phyloP scores from a whole-genome alignment of 2,113 vertebrate genomes.

The Sarotherodon lohbergeri region DNA sequence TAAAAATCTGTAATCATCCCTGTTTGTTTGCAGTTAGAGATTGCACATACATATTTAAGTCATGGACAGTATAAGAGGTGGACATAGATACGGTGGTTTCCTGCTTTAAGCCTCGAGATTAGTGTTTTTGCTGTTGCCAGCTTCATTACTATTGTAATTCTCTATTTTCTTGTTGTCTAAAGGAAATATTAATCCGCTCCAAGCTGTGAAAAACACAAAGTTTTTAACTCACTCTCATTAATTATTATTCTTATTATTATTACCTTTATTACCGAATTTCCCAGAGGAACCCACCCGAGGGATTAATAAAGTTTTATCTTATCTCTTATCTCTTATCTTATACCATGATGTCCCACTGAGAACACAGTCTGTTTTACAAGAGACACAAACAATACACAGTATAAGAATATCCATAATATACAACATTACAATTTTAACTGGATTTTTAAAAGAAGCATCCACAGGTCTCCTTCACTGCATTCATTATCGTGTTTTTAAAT shows the following conservation, averaged over 20 bases:
- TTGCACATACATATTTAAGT: not conserved
- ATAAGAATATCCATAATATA: too few species aligned
- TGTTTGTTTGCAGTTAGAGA: not conserved
- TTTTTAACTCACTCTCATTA: not conserved
- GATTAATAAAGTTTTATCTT: too few species aligned
- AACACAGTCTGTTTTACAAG: not conserved
- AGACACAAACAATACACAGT: not conserved
- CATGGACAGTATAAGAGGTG: not conserved
- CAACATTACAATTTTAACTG: not conserved
- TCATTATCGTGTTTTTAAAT: not conserved
- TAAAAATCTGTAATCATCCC: not conserved
- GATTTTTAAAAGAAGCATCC: not conserved
- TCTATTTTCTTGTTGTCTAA: not conserved
- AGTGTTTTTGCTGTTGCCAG: not conserved
- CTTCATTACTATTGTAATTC: not conserved
- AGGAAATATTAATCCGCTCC: not conserved
- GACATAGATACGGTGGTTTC: not conserved
- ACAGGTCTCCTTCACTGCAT: not conserved
- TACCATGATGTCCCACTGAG: not conserved
- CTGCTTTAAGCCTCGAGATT: not conserved
- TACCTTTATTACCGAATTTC: not conserved
- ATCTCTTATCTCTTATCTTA: not conserved
- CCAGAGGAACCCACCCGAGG: too few species aligned
- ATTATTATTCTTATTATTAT: not conserved
- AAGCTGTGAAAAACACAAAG: not conserved